These are phyloP conservation scores for Cochlearius cochlearius DNA, from an alignment of 2,113 vertebrate genomes.

Conservation along the genomic window DNA sequence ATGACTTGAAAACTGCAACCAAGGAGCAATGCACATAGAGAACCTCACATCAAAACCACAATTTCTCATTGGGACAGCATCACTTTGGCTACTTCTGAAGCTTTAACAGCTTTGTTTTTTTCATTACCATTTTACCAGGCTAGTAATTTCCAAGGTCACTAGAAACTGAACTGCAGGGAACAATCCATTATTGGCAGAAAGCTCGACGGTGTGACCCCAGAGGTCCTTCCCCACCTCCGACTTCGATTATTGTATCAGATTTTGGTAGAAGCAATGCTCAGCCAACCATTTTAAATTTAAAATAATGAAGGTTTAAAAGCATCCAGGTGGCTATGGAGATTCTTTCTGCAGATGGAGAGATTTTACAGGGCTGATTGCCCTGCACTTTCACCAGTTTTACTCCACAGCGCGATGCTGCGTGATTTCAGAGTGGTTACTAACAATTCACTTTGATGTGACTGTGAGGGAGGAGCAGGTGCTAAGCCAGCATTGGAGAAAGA, in stretches of 20 bases:
- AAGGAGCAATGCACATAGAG: background rate
- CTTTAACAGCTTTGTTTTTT: constrained; percentile 26
- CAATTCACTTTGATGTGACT: constrained; percentile 3
- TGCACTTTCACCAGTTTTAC: background rate
- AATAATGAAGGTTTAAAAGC: constrained; percentile 42
- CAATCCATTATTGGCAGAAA: constrained; percentile 38
- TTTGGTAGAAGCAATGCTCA: constrained; percentile 35
- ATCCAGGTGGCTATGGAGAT: constrained; percentile 16
- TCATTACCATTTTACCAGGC: constrained; percentile 11
- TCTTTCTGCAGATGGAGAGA: background rate
- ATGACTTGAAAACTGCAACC: background rate
- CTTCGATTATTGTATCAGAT: constrained; percentile 28
- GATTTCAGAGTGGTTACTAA: background rate
- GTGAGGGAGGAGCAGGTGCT: constrained; percentile 10
- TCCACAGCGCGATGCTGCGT: background rate
- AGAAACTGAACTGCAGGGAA: constrained; percentile 32
- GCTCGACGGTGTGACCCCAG: background rate
- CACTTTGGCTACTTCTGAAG: background rate
- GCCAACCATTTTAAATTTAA: constrained; percentile 11
- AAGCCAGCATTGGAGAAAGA: background rate
- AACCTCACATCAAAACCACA: background rate
- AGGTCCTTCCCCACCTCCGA: background rate
- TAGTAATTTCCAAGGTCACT: constrained; percentile 45
- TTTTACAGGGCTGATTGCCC: background rate
- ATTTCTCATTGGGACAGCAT: background rate